Base-by-base conservation (phyloP, 2,113 vertebrate genomes). In the Chlorocebus sabaeus region DNA sequence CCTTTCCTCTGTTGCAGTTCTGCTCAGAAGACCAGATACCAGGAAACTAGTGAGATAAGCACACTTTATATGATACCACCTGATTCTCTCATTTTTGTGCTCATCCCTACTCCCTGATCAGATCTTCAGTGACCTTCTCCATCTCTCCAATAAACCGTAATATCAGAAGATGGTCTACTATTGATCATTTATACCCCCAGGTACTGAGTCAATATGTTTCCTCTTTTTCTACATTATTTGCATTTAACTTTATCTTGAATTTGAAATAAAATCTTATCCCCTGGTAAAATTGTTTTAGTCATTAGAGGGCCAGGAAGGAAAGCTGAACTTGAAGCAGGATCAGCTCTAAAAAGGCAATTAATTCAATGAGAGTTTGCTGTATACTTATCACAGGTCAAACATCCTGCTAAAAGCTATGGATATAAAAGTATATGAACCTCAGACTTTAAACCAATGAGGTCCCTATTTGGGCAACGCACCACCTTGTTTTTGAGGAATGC, bases 391-490 rank as follows among this genome's bases (percentile, higher is more conserved):
- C 12, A 40, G 8, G 20, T 6, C 7, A 84, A 50, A 90, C 17
- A 59, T 3, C 2, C 45, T 3, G 7, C 64, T 64, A 38, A 87
- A 86, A 84, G 5, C 38, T 35, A 32, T 20, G 3, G 3, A 30
- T 2, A 8, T 67, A 59, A 78, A 70, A 61, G 18, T 55, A 4
- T 1, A 18, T 4, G 64, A 75, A 38, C 12, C 20, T 93, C 17
- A 68, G 43, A 40, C 8, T 61, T 81, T 17, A 57, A 1, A 18
- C 7, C 43, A 90, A 32, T 45, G 6, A 52, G 17, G 20, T 27
- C 23, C 32, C 11, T 59, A 6, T 16, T 7, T 18, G n/a, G 8
- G 4, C 5, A 25, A 18, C 5, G 40, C 13, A 12, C 0, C 9
- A 14, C 4, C 45, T 2, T 68, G 8, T 18, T 55, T 85, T 57